phyloP scores from a whole-genome alignment of 2,797 vertebrate genomes.

The Meriones psammophilus region DNA sequence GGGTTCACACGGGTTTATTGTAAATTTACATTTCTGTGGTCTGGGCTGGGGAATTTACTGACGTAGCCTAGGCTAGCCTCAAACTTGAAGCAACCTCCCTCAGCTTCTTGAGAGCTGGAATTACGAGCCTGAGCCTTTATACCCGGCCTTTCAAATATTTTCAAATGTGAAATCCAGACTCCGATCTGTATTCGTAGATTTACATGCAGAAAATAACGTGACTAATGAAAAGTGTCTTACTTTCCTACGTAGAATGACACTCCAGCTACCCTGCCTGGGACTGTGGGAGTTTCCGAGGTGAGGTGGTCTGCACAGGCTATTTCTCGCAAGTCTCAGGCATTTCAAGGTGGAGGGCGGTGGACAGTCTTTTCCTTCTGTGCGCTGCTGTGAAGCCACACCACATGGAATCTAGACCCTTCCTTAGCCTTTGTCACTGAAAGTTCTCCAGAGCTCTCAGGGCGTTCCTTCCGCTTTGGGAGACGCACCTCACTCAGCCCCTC shows the following conservation, averaged over 20 bases:
- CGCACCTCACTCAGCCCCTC: neutral
- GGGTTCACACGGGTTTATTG: neutral
- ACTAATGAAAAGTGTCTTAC: neutral
- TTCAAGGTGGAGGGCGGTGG: too few relatives aligned
- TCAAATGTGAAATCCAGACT: conserved; percentile 37
- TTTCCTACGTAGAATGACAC: conserved; percentile 16
- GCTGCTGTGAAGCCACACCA: neutral
- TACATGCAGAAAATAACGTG: neutral
- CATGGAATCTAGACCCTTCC: neutral
- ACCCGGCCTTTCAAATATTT: neutral
- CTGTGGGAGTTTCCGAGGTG: too few relatives aligned
- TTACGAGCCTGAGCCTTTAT: neutral
- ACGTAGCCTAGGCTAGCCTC: neutral
- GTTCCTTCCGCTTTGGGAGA: neutral
- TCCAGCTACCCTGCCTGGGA: neutral
- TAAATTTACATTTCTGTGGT: neutral
- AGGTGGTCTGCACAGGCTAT: neutral
- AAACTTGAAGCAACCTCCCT: neutral
- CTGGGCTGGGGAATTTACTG: neutral
- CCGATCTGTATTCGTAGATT: conserved; percentile 15
- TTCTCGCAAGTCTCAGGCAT: neutral
- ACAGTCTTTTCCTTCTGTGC: neutral
- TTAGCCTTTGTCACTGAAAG: neutral
- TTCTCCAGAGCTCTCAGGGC: neutral
- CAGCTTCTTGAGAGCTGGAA: neutral